Evolutionary conservation across 2,888 invertebrate genomes (phyloP), one percentile per base, ranked within the genome.

Genomic region (Heliothis peltigera): DNA sequence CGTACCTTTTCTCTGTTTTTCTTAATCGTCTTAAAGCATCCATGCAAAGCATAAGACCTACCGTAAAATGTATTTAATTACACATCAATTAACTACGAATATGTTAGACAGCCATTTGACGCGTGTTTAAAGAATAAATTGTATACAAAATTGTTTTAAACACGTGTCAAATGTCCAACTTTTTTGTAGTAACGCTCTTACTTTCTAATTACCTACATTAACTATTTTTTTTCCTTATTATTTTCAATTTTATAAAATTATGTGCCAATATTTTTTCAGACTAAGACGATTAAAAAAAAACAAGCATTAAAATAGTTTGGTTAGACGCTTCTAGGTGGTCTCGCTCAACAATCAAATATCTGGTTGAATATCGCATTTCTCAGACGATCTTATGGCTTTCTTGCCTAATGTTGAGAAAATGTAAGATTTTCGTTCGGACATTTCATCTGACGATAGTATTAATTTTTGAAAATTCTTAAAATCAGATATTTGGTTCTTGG

Each of bases 311-410:
- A 69, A 73, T 77, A 68, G 18, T 52, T 70, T 49, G 32, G 15
- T 47, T 58, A 57, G 53, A 65, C 43, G 35, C 54, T 52, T 55
- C 54, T 49, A 55, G n/a, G 10, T 60, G 57, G 58, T 56, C 54
- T 68, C 59, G 35, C 68, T n/a, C 43, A 51, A 57, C 6, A 47
- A 73, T 63, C 46, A 18, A 46, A 61, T 68, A 80, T 66, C 49
- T 63, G 52, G 63, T 68, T 57, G 4, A 6, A 39, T 72, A 21
- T 43, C 44, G 17, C 46, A n/a, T 44, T 51, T 15, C 32, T 17
- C 42, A 22, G 51, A 43, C 15, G 43, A 15, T 54, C 44, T 22
- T 8, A 6, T 46, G 6, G 15, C 21, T 22, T n/a, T n/a, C 15
- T 2, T n/a, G 47, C 22, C 22, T 42, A 42, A 17, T n/a, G n/a